Base-by-base conservation (phyloP, 2,888 invertebrate genomes). In the Acleris literana region DNA sequence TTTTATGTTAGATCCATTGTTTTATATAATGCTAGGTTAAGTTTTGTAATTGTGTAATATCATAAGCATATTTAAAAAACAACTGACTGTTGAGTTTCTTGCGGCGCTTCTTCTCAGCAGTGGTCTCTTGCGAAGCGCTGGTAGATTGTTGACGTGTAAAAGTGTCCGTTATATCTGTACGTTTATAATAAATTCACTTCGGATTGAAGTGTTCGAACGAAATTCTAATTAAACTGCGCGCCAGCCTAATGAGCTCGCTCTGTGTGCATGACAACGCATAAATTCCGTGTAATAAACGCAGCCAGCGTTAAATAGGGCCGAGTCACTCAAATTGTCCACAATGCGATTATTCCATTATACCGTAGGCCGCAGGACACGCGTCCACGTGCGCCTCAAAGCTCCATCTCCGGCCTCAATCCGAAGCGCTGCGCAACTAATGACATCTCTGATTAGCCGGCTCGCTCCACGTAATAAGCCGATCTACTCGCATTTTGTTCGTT, bases 311-410 rank as follows among this genome's bases (percentile, higher is more conserved):
- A 88, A 90, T 86, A 88, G 81, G 83, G 78, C 79, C 81, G 85
- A 87, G 85, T 88, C 87, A 86, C 87, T 89, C 86, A 87, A 89
- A 89, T 87, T 83, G 86, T 84, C 84, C 88, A 87, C 88, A 89
- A 88, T 88, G 85, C 87, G 88, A 90, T 90, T 90, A 90, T 88
- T 88, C 84, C 85, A 86, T 89, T 89, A n/a, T n/a, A 86, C 83
- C 72, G 78, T 77, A 81, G 83, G 80, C 86, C 79, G 81, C 72
- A 74, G 73, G 77, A 80, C 69, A 72, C 71, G 74, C 58, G 29
- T 44, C 55, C 64, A 66, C 65, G 56, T 52, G 52, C 66, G 17
- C 49, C 43, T 52, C 59, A 52, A 57, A 66, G 57, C 61, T 51
- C 51, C 25, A 55, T 52, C 57, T 55, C 13, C 54, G 61, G 48